Evolutionary conservation across 2,113 vertebrate genomes (phyloP).

Genomic region (Vidua chalybeata): DNA sequence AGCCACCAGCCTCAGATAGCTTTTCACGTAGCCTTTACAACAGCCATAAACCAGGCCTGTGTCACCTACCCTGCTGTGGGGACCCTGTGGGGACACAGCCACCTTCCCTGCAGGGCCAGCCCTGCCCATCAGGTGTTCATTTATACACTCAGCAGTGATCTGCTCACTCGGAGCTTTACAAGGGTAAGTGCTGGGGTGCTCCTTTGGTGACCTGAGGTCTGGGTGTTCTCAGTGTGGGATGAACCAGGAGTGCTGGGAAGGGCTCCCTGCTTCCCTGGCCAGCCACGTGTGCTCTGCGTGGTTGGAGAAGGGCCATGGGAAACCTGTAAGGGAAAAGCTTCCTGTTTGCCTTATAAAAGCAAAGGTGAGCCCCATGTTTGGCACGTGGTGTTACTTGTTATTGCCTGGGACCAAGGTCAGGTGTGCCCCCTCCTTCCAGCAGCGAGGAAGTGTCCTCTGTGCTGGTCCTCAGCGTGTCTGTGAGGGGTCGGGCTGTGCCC

Average conservation of each 20-base stretch:
- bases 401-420: not conserved
- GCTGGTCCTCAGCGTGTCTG: fast-evolving
- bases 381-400: not conserved
- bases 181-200: not conserved
- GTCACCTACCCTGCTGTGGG: not conserved
- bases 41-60: not conserved
- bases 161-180: not conserved
- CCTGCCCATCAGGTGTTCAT: not conserved
- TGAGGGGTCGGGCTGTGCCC: not conserved
- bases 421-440: not conserved
- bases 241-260: not conserved
- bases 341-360: not conserved
- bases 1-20: not conserved
- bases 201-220: not conserved
- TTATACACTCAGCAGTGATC: fast-evolving
- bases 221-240: not conserved
- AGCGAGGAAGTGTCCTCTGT: not conserved
- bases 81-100: not conserved
- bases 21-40: not conserved
- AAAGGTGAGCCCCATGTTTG: not conserved
- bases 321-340: not conserved
- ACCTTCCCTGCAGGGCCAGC: not conserved
- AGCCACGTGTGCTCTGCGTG: fast-evolving
- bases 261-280: not conserved
- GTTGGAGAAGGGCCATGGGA: not conserved